Conservation (phyloP, 2,113 vertebrate genomes). For the Nothoprocta perdicaria region DNA sequence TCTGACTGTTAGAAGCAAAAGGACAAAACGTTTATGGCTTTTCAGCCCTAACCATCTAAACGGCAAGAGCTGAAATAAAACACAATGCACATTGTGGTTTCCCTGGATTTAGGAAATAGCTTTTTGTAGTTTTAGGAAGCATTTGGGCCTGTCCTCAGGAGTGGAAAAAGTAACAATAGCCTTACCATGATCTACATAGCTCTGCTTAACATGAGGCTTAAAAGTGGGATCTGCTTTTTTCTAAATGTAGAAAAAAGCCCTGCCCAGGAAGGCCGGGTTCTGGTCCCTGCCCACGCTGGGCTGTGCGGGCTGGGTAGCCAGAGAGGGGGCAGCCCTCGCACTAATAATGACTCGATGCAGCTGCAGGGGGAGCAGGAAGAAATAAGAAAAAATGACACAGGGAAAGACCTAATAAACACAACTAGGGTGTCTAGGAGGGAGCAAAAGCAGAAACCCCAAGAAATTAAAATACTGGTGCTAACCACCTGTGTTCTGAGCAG, state of each 20-base stretch:
- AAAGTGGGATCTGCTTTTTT: not conserved
- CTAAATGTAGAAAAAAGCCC: not conserved
- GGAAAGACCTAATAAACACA: not conserved
- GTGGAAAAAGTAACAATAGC: not conserved
- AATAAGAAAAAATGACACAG: not conserved
- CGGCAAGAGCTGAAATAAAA: rapidly evolving
- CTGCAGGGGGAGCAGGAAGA: not conserved
- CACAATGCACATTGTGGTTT: rapidly evolving
- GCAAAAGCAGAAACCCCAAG: not conserved
- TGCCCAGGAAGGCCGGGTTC: not conserved
- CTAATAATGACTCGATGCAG: not conserved
- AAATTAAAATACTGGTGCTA: not conserved
- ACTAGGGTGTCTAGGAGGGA: not conserved
- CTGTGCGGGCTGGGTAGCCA: not conserved
- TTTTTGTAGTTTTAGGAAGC: not conserved
- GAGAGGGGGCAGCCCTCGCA: not conserved
- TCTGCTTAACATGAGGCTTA: not conserved
- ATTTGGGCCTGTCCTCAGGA: not conserved
- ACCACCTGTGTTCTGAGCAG: not conserved
- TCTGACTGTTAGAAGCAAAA: rapidly evolving
- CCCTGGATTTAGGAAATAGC: no score
- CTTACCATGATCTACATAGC: not conserved
- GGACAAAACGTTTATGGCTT: not conserved
- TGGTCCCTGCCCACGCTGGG: not conserved
- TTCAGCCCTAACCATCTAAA: not conserved